Evolutionary conservation across 2,888 invertebrate species (phyloP).

Genomic region (Glyphotaelius pellucidus): DNA sequence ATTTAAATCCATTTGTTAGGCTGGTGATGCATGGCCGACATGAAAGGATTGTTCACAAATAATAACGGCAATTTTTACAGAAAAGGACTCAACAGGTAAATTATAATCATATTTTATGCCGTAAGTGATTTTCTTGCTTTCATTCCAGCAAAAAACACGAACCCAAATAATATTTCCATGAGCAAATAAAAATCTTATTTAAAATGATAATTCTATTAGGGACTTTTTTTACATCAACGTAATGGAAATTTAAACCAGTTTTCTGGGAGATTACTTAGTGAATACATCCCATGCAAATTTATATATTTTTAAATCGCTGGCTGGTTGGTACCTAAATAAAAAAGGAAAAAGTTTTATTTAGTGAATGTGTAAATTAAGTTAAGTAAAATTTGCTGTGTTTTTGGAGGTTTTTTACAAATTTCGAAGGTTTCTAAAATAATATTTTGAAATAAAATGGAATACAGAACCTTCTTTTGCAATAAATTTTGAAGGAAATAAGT

Average conservation of each 20-base stretch:
- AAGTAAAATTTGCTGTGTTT: background rate
- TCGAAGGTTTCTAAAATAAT: background rate
- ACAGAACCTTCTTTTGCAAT: background rate
- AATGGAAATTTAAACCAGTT: background rate
- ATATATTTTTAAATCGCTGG: background rate
- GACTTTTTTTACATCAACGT: background rate
- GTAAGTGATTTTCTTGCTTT: background rate
- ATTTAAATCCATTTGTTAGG: slow-evolving; percentile 50
- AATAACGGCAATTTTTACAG: background rate
- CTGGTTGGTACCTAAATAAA: background rate
- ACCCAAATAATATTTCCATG: background rate
- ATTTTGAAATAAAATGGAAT: background rate
- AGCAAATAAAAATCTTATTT: background rate
- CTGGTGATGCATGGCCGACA: slow-evolving; percentile 31
- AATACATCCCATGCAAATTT: background rate
- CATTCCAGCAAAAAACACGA: background rate
- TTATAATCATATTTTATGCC: slow-evolving; percentile 17
- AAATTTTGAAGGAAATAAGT: background rate
- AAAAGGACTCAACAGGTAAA: slow-evolving; percentile 38
- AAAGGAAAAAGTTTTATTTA: background rate
- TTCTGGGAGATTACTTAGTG: background rate
- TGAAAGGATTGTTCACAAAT: slow-evolving; percentile 10
- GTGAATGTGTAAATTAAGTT: background rate
- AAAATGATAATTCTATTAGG: background rate
- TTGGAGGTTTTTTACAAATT: background rate